These are phyloP conservation scores for Saccopteryx leptura DNA, from an alignment of 2,113 vertebrate genomes.

Conservation along the genomic window DNA sequence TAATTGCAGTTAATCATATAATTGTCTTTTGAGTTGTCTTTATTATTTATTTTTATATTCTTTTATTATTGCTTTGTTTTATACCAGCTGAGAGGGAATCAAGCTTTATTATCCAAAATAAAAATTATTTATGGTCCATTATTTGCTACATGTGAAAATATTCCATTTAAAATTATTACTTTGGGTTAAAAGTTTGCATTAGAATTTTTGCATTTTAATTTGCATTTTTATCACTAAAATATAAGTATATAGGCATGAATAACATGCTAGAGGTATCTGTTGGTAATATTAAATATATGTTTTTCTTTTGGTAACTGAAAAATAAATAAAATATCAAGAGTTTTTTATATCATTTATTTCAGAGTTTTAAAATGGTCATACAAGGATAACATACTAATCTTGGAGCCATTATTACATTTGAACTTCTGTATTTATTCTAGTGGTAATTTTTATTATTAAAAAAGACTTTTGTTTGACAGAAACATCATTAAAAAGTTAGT, in stretches of 20 bases:
- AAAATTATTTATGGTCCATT: not conserved
- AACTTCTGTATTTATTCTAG: not conserved
- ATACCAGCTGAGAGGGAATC: not conserved
- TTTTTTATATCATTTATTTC: not conserved
- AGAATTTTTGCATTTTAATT: not conserved
- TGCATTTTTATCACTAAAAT: not conserved
- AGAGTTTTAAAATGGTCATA: not conserved
- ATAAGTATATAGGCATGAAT: not conserved
- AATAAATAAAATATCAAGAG: not conserved
- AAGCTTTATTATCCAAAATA: not conserved
- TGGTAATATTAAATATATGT: not conserved
- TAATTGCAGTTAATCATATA: not conserved
- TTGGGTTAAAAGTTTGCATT: not conserved
- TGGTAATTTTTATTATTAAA: not conserved
- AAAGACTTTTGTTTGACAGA: not conserved
- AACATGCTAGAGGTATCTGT: not conserved
- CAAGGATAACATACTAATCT: not conserved
- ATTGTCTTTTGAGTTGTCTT: not conserved
- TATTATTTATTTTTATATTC: not conserved
- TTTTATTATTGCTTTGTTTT: constrained; percentile 14
- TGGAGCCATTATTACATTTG: not conserved
- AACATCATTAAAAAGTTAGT: not conserved
- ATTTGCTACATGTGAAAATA: not conserved
- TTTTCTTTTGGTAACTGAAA: not conserved
- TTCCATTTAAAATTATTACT: not conserved